Evolutionary conservation across 1,140 invertebrate genomes (phyloP).

Genomic region (Diabrotica virgifera): DNA sequence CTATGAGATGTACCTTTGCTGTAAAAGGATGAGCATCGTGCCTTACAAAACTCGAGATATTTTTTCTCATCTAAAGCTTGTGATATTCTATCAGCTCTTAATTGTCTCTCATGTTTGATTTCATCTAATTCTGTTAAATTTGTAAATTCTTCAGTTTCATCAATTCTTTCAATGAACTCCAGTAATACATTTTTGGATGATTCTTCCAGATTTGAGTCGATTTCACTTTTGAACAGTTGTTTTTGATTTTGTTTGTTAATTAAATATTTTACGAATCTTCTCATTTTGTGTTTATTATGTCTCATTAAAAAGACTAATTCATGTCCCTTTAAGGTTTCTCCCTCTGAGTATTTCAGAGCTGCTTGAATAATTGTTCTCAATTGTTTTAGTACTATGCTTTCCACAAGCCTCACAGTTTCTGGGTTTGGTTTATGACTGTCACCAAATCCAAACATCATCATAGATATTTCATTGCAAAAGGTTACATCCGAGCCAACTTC

Average conservation of each 20-base stretch:
- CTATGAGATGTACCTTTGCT: slow-evolving; percentile 30
- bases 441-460: slow-evolving; percentile 74
- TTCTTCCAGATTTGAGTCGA: slow-evolving; percentile 27
- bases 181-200: slow-evolving; percentile 39
- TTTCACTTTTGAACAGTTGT: slow-evolving; percentile 43
- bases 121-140: slow-evolving; percentile 52
- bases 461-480: slow-evolving; percentile 60
- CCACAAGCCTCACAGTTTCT: slow-evolving; percentile 64
- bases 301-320: slow-evolving; percentile 67
- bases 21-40: slow-evolving; percentile 40
- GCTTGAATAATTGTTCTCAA: slow-evolving; percentile 57
- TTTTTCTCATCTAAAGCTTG: slow-evolving; percentile 54
- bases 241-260: slow-evolving; percentile 37
- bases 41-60: slow-evolving; percentile 52
- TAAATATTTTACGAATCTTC: slow-evolving; percentile 46
- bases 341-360: slow-evolving; percentile 53
- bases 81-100: slow-evolving; percentile 54
- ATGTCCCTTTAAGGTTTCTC: slow-evolving; percentile 51
- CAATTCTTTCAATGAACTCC: slow-evolving; percentile 53
- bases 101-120: slow-evolving; percentile 52
- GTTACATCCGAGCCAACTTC: slow-evolving; percentile 36
- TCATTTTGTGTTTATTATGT: slow-evolving; percentile 55
- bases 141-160: slow-evolving; percentile 58
- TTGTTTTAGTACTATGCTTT: slow-evolving; percentile 65
- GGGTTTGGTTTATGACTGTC: slow-evolving; percentile 63